phyloP scores from a whole-genome alignment of 2,113 vertebrate species.

The Oreochromis spilurus region DNA sequence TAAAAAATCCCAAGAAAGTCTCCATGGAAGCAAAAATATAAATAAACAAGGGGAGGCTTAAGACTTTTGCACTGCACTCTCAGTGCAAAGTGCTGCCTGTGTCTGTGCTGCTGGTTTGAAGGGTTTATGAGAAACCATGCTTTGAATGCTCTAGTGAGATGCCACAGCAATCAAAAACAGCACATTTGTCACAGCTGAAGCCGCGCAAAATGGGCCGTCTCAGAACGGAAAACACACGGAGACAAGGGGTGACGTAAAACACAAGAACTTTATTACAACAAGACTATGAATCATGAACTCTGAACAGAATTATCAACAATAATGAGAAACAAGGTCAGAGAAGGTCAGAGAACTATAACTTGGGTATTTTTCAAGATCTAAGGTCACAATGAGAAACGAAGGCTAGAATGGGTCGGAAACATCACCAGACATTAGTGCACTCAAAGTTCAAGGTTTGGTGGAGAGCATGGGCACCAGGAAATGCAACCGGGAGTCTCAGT shows the following conservation, averaged over 20 bases:
- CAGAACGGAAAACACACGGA: neutral
- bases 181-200: neutral
- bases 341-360: neutral
- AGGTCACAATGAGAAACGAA: neutral
- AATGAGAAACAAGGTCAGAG: neutral
- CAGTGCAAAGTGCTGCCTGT: neutral
- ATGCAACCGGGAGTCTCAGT: neutral
- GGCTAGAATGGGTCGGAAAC: neutral
- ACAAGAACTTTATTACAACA: neutral
- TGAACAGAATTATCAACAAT: neutral
- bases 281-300: neutral
- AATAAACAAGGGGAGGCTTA: neutral
- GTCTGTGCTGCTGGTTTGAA: neutral
- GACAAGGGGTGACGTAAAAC: neutral
- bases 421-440: neutral
- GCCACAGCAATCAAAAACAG: neutral
- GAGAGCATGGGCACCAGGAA: neutral
- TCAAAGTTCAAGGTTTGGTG: neutral
- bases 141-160: neutral
- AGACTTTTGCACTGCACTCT: neutral
- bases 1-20: neutral
- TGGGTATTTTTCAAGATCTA: neutral
- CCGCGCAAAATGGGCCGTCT: neutral
- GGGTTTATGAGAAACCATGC: neutral
- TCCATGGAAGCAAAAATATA: neutral